Evolutionary conservation across 2,113 vertebrate species (phyloP), one percentile per base, ranked within the genome.

Genomic region (Trogon surrucura): DNA sequence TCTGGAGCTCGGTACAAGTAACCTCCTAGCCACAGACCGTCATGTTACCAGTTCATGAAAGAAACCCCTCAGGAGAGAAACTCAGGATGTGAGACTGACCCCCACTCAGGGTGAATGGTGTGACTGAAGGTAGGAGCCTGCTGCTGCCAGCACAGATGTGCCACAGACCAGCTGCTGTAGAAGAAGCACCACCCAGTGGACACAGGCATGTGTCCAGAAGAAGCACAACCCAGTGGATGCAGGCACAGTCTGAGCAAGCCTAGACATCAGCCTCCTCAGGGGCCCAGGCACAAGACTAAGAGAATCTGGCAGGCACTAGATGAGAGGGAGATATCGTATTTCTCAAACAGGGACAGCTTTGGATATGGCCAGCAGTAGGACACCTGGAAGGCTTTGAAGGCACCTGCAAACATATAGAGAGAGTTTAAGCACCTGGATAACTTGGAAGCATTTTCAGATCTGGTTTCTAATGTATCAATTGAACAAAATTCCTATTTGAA

Each of bases 41-140:
- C 34, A 47, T 2, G 2, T 41, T 48, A 48, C 50, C 50, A 47
- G 47, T 7, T 61, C 3, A 34, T 0, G 14, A 32, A 82, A 66
- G 34, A 57, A 71, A 47, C 14, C 6, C 3, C 17, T 2, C 38
- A 53, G 58, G 57, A 79, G 25, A 83, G 60, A 84, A 62, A 65
- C 1, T 15, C 5, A 9, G 51, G 27, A 57, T 18, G 4, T 0
- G 3, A 34, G 30, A 53, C 0, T 22, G 62, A 47, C 2, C 9
- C 20, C 6, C 8, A 41, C 32, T 50, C 11, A 45, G 62, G n/a
- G 12, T 23, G 30, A 20, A 20, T 1, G 14, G 23, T 4, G 18
- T 47, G 60, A 58, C 4, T 0, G 20, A 86, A 94, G 29, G 25
- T 5, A 1, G 72, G 47, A 70, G 21, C 25, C 32, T 1, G 3